Evolutionary conservation across 2,797 vertebrate species (phyloP).

Genomic region (Sylvilagus floridanus): DNA sequence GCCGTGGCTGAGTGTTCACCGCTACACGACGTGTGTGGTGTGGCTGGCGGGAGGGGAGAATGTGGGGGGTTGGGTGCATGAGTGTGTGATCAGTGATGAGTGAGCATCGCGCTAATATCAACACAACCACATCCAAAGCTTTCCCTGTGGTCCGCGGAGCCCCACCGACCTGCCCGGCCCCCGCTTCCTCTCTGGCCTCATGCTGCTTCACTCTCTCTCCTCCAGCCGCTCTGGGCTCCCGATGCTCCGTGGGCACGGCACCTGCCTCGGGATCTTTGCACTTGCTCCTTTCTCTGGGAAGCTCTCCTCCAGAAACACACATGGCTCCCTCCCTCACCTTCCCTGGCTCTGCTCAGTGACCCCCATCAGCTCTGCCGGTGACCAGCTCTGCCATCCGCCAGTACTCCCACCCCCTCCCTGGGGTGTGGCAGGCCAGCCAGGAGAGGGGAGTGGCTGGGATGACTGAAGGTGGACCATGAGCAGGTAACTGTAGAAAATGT

Average conservation of each 20-base stretch:
- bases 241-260: not conserved
- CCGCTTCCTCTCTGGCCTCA: not conserved
- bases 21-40: not conserved
- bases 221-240: not conserved
- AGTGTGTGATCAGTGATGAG: not conserved
- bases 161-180: not conserved
- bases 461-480: not conserved
- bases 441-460: too few relatives aligned
- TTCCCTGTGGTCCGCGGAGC: not conserved
- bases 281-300: not conserved
- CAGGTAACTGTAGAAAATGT: not conserved
- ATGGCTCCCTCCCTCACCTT: not conserved
- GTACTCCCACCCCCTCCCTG: not conserved
- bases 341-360: not conserved
- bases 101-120: not conserved
- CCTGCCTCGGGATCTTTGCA: not conserved
- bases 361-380: not conserved
- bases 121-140: not conserved
- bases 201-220: not conserved
- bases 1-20: not conserved
- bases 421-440: too few relatives aligned
- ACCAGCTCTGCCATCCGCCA: too few relatives aligned
- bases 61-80: not conserved
- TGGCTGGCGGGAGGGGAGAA: not conserved
- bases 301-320: not conserved